Conservation (phyloP, 2,888 invertebrate species). For the Epiperipatus broadwayi region DNA sequence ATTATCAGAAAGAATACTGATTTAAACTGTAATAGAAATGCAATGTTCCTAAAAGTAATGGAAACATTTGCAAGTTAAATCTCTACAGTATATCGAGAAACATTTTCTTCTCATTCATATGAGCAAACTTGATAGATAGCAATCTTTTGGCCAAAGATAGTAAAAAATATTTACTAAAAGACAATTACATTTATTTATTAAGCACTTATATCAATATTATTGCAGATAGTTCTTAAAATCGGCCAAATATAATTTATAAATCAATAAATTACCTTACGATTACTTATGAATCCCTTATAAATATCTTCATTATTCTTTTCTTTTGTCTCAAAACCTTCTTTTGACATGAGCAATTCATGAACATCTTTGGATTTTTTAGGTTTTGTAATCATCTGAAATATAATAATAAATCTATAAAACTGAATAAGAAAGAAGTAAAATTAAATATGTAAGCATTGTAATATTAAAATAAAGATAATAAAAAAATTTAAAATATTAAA, state of each 20-base stretch:
- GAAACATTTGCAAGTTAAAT: too few species aligned
- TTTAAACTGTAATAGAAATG: too few species aligned
- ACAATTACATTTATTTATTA: too few species aligned
- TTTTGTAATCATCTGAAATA: conserved; percentile 27
- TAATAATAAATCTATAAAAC: conserved; percentile 1
- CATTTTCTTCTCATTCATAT: too few species aligned
- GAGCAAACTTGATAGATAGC: too few species aligned
- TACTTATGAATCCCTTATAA: conserved; percentile 27
- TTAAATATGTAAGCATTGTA: conserved; percentile 1
- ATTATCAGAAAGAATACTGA: too few species aligned
- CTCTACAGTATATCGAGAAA: too few species aligned
- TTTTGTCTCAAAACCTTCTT: conserved; percentile 28
- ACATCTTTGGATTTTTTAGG: conserved; percentile 25
- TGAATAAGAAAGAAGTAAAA: not conserved
- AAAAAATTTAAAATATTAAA: conserved; percentile 4
- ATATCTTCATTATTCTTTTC: conserved; percentile 27
- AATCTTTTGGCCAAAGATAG: too few species aligned
- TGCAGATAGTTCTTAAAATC: too few species aligned
- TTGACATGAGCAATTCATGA: conserved; percentile 28
- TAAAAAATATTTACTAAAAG: too few species aligned
- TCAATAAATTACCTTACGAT: conserved; percentile 23
- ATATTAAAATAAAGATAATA: conserved; percentile 1
- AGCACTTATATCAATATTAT: too few species aligned
- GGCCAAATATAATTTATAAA: not conserved
- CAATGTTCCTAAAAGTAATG: too few species aligned